A percentile compares a stretch with the other conserved stretches of the same genome.
Conservation (phyloP, 2,113 vertebrate genomes). For the Neopipo cinnamomea region DNA sequence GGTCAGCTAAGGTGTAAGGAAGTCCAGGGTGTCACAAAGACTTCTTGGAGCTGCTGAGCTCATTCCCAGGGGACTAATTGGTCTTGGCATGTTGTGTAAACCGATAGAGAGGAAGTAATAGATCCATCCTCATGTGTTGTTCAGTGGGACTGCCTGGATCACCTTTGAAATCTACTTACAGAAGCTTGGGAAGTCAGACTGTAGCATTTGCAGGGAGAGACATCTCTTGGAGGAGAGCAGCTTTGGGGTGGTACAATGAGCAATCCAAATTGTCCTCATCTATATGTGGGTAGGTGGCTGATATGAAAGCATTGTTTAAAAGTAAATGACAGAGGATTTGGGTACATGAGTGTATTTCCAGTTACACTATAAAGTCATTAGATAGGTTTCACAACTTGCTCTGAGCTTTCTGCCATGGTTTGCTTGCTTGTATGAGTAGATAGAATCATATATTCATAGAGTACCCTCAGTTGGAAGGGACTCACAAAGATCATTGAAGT, state of each 20-base stretch:
- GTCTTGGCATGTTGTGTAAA: not conserved
- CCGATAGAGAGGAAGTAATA: not conserved
- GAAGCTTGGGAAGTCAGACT: not conserved
- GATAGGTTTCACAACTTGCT: not conserved
- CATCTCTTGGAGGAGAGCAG: not conserved
- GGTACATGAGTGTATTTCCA: not conserved
- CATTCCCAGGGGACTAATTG: not conserved
- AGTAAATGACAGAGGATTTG: not conserved
- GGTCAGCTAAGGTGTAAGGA: not conserved
- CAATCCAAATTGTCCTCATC: not conserved
- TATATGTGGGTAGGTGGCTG: not conserved
- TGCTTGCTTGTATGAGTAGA: not conserved
- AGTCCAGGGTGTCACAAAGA: not conserved
- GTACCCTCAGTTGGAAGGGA: not conserved
- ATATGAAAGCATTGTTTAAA: not conserved
- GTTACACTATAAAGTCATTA: fast-evolving
- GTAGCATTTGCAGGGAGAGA: not conserved
- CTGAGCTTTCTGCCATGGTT: not conserved
- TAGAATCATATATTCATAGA: not conserved
- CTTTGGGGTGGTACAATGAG: not conserved
- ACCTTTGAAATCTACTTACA: not conserved
- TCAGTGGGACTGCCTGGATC: not conserved
- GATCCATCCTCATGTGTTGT: not conserved
- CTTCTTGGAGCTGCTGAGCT: not conserved
- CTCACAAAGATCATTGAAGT: not conserved